phyloP scores from a whole-genome alignment of 1,140 invertebrate species.

The Hestina assimilis region DNA sequence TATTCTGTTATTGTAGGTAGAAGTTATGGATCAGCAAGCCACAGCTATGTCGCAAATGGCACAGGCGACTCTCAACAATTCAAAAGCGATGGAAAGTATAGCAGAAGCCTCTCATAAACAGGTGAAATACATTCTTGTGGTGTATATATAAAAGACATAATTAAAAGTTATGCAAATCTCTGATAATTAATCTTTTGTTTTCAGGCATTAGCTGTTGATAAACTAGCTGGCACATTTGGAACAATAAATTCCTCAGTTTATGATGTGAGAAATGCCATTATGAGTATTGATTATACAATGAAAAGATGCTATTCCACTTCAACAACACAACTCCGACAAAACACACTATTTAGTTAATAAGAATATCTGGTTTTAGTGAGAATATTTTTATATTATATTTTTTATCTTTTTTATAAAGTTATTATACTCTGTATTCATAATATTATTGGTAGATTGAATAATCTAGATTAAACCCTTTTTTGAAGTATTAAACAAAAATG shows the following conservation, averaged over 20 bases:
- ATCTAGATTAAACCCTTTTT: too few species aligned
- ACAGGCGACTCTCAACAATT: slow-evolving; percentile 44
- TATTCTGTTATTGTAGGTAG: slow-evolving; percentile 38
- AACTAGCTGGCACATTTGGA: slow-evolving; percentile 49
- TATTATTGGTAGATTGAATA: too few species aligned
- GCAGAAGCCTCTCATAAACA: slow-evolving; percentile 60
- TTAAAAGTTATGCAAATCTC: not conserved
- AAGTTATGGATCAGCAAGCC: slow-evolving; percentile 56
- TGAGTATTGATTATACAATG: slow-evolving; percentile 56
- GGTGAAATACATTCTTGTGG: slow-evolving; percentile 29
- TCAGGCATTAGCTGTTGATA: slow-evolving; percentile 54
- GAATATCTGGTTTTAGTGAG: too few species aligned
- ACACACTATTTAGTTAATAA: slow-evolving; percentile 45
- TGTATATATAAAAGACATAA: not conserved
- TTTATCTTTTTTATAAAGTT: too few species aligned
- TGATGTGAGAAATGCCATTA: slow-evolving; percentile 53
- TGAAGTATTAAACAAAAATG: too few species aligned
- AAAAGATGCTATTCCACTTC: slow-evolving; percentile 48
- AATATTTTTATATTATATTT: too few species aligned
- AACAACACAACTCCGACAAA: slow-evolving; percentile 39
- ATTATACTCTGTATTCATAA: too few species aligned
- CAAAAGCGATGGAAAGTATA: slow-evolving; percentile 51
- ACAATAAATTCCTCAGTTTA: slow-evolving; percentile 45
- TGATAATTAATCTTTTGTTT: slow-evolving; percentile 12
- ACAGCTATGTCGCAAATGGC: slow-evolving; percentile 51